phyloP scores from a whole-genome alignment of 2,113 vertebrate species.

The Calcarius ornatus region DNA sequence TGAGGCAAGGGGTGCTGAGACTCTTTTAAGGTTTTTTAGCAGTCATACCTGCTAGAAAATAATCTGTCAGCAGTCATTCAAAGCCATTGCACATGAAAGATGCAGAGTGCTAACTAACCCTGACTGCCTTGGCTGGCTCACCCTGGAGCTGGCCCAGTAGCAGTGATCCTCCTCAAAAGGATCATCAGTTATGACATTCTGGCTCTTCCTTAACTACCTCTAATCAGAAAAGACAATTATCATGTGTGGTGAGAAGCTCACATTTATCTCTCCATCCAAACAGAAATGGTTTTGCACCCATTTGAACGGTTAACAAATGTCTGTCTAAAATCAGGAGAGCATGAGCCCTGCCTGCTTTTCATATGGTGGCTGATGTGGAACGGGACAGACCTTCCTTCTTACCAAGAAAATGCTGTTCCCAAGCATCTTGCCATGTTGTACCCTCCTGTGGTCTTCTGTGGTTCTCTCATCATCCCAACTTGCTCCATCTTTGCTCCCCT shows the following conservation, averaged over 20 bases:
- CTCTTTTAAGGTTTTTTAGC: neutral
- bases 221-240: neutral
- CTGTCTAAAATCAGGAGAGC: neutral
- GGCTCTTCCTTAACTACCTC: neutral
- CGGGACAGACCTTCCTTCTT: neutral
- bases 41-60: neutral
- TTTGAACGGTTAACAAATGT: neutral
- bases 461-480: neutral
- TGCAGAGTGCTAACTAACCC: neutral
- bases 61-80: neutral
- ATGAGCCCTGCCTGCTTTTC: neutral
- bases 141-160: neutral
- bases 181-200: neutral
- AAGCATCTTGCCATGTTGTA: neutral
- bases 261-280: neutral
- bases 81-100: neutral
- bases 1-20: neutral
- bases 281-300: accelerated
- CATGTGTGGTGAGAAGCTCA: neutral
- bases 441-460: neutral
- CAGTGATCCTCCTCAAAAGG: neutral
- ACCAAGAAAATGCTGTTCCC: neutral
- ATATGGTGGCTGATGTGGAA: neutral
- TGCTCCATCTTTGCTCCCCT: neutral
- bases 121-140: neutral